Base-by-base conservation (phyloP, 2,888 invertebrate genomes). In the Tenthredo mesomela region DNA sequence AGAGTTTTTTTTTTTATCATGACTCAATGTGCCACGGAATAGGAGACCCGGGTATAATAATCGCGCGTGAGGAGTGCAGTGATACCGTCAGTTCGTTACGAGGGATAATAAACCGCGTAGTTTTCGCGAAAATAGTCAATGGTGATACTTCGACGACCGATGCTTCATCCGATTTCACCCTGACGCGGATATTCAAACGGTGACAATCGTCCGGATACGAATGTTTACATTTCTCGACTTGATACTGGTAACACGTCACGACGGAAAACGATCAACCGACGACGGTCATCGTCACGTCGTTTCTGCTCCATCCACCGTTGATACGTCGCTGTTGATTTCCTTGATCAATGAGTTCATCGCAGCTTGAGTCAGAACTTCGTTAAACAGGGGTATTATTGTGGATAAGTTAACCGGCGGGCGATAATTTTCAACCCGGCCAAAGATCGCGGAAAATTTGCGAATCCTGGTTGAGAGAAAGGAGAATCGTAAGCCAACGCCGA, bases 31-130 rank as follows among this genome's bases (percentile, higher is more conserved):
- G 73, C 73, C 21, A 18, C 67, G 67, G 33, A 67, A 67, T 15
- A 67, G 18, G 67, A 67, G 15, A 33, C 10, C 5, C 43, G 73
- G 43, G 73, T 40, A 73, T 43, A 43, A 40, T 43, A 43, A 21
- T 29, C 73, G 21, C 18, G 73, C 43, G 73, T 73, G 73, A 73
- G n/a, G 15, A 73, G 73, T 73, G 73, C 40, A 73, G 73, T 73
- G 73, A 43, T 43, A 21, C 18, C 43, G 10, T 43, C n/a, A 43
- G 15, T 43, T 40, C 0, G 43, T 73, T 15, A 15, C 67, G 33
- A 33, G 33, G 33, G 33, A 67, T 15, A 18, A 67, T 33, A 21
- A 33, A 33, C 67, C 33, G 33, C 67, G 67, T 29, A 18, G 29
- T 67, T 33, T 2, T 25, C 18, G 29, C 15, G 1, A 67, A 67